Percentiles rank a stretch among this genome's conserved stretches.
These are phyloP conservation scores for Laticauda laticaudata DNA, from an alignment of 2,113 vertebrate genomes.

Conservation along the genomic window DNA sequence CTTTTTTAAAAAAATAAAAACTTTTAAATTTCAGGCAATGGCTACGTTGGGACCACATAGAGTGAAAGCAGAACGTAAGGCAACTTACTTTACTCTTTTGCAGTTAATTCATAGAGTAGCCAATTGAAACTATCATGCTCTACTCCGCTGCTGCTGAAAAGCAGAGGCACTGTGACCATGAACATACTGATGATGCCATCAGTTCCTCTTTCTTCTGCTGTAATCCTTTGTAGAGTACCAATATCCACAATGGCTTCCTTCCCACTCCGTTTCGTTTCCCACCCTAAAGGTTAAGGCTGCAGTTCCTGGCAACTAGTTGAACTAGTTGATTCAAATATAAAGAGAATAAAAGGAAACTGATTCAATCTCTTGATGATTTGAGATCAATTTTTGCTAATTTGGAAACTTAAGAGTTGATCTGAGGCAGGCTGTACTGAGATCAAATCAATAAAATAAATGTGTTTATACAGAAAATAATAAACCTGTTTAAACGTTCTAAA, in stretches of 20 bases:
- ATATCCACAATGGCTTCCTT: neutral
- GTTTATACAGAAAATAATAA: neutral
- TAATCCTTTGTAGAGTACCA: neutral
- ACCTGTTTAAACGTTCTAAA: neutral
- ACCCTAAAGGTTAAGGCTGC: neutral
- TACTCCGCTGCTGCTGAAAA: neutral
- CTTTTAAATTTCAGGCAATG: slow-evolving; percentile 80
- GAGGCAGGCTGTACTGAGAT: neutral
- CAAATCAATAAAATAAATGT: neutral
- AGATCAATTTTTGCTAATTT: neutral
- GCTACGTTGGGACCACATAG: slow-evolving; percentile 89
- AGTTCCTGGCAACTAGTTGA: neutral
- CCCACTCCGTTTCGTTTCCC: neutral
- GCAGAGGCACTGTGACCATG: neutral
- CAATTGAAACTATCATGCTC: neutral
- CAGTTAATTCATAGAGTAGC: neutral
- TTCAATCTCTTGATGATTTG: neutral
- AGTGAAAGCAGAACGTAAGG: slow-evolving; percentile 90
- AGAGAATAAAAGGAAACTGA: neutral
- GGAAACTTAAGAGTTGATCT: neutral
- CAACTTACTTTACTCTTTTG: neutral
- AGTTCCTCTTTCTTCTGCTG: neutral
- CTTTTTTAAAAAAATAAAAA: neutral
- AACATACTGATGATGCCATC: neutral
- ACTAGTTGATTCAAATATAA: neutral